Evolutionary conservation across 2,113 vertebrate genomes (phyloP).

Genomic region (Sitta europaea): DNA sequence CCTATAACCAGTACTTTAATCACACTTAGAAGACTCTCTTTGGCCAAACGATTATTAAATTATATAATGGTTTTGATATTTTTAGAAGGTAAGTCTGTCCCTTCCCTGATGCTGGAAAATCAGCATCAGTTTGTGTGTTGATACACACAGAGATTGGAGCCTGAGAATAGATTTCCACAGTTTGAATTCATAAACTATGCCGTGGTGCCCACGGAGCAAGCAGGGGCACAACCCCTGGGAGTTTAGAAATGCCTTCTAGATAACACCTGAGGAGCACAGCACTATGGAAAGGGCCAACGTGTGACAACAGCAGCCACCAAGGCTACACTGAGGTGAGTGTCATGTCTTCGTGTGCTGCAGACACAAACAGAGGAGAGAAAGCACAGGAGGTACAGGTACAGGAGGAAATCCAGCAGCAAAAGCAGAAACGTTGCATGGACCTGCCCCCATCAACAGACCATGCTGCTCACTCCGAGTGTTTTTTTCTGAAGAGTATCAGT

Average conservation of each 20-base stretch:
- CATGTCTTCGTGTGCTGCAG: accelerated
- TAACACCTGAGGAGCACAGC: background rate
- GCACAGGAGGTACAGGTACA: too few relatives aligned
- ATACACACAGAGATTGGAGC: background rate
- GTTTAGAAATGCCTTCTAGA: background rate
- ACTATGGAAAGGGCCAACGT: background rate
- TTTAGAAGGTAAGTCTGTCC: background rate
- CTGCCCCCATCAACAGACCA: background rate
- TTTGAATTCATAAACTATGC: background rate
- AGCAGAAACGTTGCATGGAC: accelerated
- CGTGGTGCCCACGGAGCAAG: background rate
- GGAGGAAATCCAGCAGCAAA: background rate
- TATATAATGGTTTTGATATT: background rate
- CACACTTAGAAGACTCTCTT: background rate
- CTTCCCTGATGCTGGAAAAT: background rate
- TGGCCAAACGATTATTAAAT: background rate
- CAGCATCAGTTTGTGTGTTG: background rate
- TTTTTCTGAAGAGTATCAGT: background rate
- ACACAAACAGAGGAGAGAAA: background rate
- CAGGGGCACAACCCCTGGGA: background rate
- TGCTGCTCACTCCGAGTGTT: background rate
- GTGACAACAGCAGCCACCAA: background rate
- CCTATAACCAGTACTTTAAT: background rate
- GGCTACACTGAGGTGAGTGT: background rate
- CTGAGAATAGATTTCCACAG: background rate